Evolutionary conservation across 2,888 invertebrate species (phyloP).

Genomic region (Noctuana brunneofusca): DNA sequence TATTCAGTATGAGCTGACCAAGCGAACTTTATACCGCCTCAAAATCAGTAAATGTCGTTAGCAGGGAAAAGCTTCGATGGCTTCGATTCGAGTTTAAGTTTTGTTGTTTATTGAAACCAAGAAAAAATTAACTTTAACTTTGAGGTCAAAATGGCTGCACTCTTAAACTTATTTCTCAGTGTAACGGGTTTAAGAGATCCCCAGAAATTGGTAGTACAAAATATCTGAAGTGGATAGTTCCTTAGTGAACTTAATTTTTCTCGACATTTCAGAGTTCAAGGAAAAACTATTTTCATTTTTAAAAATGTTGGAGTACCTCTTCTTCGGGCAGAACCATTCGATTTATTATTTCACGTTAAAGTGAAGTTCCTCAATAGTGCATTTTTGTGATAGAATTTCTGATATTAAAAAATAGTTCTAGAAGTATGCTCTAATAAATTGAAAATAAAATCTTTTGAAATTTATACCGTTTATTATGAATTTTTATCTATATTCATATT

Average conservation of each 20-base stretch:
- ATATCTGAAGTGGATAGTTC: conserved; percentile 1
- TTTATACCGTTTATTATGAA: too few relatives aligned
- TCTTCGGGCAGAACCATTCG: conserved; percentile 1
- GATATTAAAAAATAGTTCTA: neutral
- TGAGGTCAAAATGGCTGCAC: neutral
- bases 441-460: neutral
- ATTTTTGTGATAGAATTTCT: neutral
- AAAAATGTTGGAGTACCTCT: conserved; percentile 6
- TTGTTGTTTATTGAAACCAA: too few relatives aligned
- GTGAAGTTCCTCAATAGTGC: neutral
- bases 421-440: neutral
- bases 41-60: too few relatives aligned
- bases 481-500: too few relatives aligned
- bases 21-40: too few relatives aligned
- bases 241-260: neutral
- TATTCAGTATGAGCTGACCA: too few relatives aligned
- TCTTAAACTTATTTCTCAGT: neutral
- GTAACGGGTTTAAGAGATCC: neutral
- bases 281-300: conserved; percentile 16
- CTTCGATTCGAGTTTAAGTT: too few relatives aligned
- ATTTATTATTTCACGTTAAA: conserved; percentile 5
- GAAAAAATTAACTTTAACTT: too few relatives aligned
- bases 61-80: too few relatives aligned
- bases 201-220: neutral
- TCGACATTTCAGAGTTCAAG: conserved; percentile 9